Evolutionary conservation across 2,797 vertebrate genomes (phyloP), one percentile per base, ranked within the genome.

Genomic region (Lycodopsis pacificus): DNA sequence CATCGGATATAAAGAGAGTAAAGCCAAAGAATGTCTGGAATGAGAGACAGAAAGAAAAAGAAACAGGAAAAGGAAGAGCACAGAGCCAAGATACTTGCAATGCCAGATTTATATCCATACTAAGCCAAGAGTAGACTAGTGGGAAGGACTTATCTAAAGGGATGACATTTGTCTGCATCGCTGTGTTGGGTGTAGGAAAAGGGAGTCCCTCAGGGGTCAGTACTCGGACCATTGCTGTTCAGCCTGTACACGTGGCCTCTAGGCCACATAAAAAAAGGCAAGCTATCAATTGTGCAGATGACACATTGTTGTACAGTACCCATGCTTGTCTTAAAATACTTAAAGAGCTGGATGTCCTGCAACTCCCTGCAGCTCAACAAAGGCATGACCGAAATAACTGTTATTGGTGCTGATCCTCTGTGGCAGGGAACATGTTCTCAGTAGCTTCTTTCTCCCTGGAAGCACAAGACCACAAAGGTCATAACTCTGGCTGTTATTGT

Each of bases 21-120:
- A 90, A 84, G 91, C 92, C 90, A 89, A 91, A 89, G 88, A 92
- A 93, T 92, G 80, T 78, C 63, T 7, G 62, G 86, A 91, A 91
- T 90, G 85, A 89, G 71, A 81, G 56, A 72, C 71, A 79, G 83
- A 85, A 80, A 87, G 59, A 82, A 65, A 85, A 81, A 86, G 83
- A 83, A 69, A 62, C 66, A 86, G 82, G 72, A 88, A 59, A 34
- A 79, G 71, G 77, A 86, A 85, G 74, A 89, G 78, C 72, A 73
- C 3, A n/a, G 72, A 90, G 89, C 85, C 86, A 86, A 79, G 69
- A 57, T 65, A 71, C 42, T 65, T n/a, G 70, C 75, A 40, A 48
- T 82, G 70, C 77, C 87, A 91, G 81, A 90, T 88, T 86, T 85
- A 86, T 79, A 78, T 77, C 62, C 63, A 54, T 49, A 53, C 46